These are phyloP conservation scores for Himalopsyche phryganea DNA, from an alignment of 1,140 invertebrate species.

Conservation along the genomic window DNA sequence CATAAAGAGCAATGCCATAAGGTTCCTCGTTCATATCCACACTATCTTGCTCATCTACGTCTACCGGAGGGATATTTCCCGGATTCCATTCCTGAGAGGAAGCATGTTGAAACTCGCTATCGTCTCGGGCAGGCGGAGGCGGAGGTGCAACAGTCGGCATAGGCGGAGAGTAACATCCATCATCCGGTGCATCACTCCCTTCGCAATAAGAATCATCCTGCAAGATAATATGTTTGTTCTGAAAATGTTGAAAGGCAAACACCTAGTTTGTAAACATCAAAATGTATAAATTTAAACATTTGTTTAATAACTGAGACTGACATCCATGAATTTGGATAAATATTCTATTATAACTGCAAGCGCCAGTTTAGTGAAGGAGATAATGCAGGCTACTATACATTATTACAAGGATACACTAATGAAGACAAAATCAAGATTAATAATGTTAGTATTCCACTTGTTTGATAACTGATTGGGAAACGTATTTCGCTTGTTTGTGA, in stretches of 20 bases:
- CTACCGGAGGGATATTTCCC: slow-evolving; percentile 24
- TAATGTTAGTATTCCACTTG: no score
- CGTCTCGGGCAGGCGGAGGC: slow-evolving; percentile 58
- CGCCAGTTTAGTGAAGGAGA: no score
- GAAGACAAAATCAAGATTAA: no score
- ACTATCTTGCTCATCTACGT: slow-evolving; percentile 13
- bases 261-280: background rate
- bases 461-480: no score
- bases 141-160: slow-evolving; percentile 75
- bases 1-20: slow-evolving; percentile 70
- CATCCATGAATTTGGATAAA: no score
- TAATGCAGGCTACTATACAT: no score
- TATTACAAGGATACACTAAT: no score
- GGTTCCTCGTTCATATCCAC: slow-evolving; percentile 43
- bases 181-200: slow-evolving; percentile 25
- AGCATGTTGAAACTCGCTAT: slow-evolving; percentile 22
- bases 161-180: slow-evolving; percentile 54
- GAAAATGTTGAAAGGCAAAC: background rate
- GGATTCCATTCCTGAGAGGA: slow-evolving; percentile 6
- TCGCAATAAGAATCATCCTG: slow-evolving; percentile 3
- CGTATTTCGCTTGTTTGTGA: no score
- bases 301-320: no score
- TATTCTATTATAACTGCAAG: no score
- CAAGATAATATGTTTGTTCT: slow-evolving; percentile 6
- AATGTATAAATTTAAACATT: no score